Base-by-base conservation (phyloP, 2,797 vertebrate genomes). In the Sorex maritimensis region DNA sequence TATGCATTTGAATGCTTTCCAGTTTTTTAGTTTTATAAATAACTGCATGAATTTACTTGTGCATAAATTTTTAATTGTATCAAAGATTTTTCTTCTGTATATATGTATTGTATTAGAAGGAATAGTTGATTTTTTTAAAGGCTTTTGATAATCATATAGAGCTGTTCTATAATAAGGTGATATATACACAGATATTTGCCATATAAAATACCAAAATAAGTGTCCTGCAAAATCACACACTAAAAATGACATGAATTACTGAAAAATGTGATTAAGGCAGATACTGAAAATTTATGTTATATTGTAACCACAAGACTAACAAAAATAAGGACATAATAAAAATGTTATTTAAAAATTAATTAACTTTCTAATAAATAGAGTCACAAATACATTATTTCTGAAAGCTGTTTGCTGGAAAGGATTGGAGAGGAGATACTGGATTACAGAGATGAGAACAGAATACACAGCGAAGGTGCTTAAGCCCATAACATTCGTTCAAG, bases 261-360 rank as follows among this genome's bases (percentile, higher is more conserved):
- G 80, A 74, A 41, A 95, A 92, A 78, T 72, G 69, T 13, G 15
- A 81, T 85, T 90, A 79, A 85, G 79, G 41, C 67, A 52, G 21
- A 86, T 88, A 75, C 49, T 91, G 38, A 93, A 86, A 93, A 94
- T 95, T 90, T 94, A 93, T 94, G 68, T 73, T 83, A 52, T 7
- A 2, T 44, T 61, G 28, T 93, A 91, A 90, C 49, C 28, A 71
- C 26, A 81, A 73, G 63, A 65, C 28, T 65, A 84, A 92, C 83
- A 87, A 92, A 96, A 86, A 46, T 89, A 91, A 85, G 49, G 74
- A 75, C 86, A 30, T 6, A 81, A 95, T 93, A 94, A 96, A 91
- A 92, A 79, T 55, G 44, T 67, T 81, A 58, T 88, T 95, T 93
- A 95, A 93, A 92, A 93, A 90, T 89, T 86, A 91, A 94, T 90